These are phyloP conservation scores for Porites evermanni DNA, from an alignment of 92 coral and sea anemone species.

Conservation along the genomic window DNA sequence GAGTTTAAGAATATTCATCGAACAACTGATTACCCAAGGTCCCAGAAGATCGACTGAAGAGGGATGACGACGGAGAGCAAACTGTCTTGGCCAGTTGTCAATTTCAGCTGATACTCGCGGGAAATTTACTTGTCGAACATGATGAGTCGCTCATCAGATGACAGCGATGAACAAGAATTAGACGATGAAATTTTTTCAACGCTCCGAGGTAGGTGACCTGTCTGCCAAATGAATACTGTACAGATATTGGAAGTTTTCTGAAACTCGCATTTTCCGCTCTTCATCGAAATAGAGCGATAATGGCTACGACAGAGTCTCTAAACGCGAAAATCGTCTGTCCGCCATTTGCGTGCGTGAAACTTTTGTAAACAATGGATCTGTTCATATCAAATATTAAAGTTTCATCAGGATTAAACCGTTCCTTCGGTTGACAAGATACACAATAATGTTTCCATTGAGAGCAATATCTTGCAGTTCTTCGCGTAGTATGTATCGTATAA, in stretches of 20 bases:
- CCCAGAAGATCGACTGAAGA: neutral
- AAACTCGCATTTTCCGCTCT: neutral
- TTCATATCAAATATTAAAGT: constrained; percentile 19
- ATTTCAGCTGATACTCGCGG: constrained; percentile 3
- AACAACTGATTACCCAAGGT: neutral
- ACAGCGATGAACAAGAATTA: constrained; percentile 21
- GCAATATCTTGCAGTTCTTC: neutral
- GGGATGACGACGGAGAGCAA: constrained; percentile 1
- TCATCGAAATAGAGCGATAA: neutral
- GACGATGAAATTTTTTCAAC: constrained; percentile 65
- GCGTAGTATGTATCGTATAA: no score
- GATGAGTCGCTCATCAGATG: constrained; percentile 21
- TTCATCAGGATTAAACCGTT: constrained; percentile 32
- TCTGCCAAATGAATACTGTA: neutral
- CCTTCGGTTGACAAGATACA: constrained; percentile 20
- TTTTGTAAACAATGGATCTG: constrained; percentile 31
- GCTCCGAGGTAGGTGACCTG: constrained; percentile 51
- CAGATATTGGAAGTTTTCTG: constrained; percentile 12
- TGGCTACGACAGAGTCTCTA: neutral
- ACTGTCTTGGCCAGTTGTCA: neutral
- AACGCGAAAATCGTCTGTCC: neutral
- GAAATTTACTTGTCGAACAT: constrained; percentile 9
- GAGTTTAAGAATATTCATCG: constrained; percentile 2
- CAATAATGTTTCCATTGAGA: constrained; percentile 2
- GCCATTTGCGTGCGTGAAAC: constrained; percentile 20